These are phyloP conservation scores for Drosophila nigromelanica DNA, from an alignment of 1,140 invertebrate genomes.

Conservation along the genomic window DNA sequence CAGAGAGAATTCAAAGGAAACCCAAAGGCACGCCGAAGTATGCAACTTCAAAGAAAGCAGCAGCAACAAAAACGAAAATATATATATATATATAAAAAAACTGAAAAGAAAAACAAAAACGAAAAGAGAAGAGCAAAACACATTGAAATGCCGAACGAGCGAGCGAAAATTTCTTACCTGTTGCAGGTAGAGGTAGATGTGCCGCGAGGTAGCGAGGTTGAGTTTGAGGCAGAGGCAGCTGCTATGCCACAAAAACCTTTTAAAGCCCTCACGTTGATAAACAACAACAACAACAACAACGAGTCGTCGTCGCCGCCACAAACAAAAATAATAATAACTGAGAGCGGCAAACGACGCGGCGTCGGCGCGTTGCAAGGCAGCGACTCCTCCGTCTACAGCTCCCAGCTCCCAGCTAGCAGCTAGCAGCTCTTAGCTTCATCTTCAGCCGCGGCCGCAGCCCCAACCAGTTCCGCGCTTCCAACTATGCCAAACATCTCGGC, in stretches of 20 bases:
- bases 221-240: slow-evolving; percentile 61
- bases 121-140: slow-evolving; percentile 52
- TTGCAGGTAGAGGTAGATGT: slow-evolving; percentile 67
- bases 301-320: slow-evolving; percentile 65
- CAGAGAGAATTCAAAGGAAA: slow-evolving; percentile 72
- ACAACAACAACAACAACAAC: slow-evolving; percentile 47
- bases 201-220: slow-evolving; percentile 11
- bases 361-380: slow-evolving; percentile 63
- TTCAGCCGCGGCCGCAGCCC: slow-evolving; percentile 23
- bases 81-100: background rate
- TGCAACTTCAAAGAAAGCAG: slow-evolving; percentile 81
- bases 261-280: slow-evolving; percentile 80
- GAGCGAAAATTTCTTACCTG: slow-evolving; percentile 80
- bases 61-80: slow-evolving; percentile 33
- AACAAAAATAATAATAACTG: slow-evolving; percentile 82
- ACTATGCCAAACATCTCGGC: slow-evolving; percentile 79
- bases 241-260: slow-evolving; percentile 80
- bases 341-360: slow-evolving; percentile 58
- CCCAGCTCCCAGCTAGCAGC: slow-evolving; percentile 10
- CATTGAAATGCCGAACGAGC: slow-evolving; percentile 75
- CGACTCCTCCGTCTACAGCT: slow-evolving; percentile 34
- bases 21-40: slow-evolving; percentile 76
- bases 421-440: slow-evolving; percentile 28
- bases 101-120: slow-evolving; percentile 3
- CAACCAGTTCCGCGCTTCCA: slow-evolving; percentile 79